Evolutionary conservation across 2,888 invertebrate species (phyloP), one percentile per base, ranked within the genome.

Genomic region (Agriopis leucophaearia): DNA sequence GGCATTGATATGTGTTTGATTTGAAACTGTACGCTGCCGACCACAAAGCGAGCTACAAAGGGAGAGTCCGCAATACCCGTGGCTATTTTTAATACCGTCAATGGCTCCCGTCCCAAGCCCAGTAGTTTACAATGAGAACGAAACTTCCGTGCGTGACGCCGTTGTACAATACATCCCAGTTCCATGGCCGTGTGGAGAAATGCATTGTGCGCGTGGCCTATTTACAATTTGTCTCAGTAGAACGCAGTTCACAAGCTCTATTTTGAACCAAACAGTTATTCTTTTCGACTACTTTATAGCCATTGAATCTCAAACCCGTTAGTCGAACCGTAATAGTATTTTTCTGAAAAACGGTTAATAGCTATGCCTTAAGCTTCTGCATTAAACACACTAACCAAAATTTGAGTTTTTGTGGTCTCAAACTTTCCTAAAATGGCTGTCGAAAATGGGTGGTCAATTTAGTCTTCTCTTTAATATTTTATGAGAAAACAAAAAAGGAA

Each of bases 171-270:
- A 86, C 85, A 85, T 83, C 78, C 76, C 76, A 70, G 81, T 82
- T 87, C 84, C 85, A 82, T 70, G 63, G 73, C 67, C 71, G 72
- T 73, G 77, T 64, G 40, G 83, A 87, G 84, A 87, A 85, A 83
- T 85, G 87, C 87, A 88, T 90, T 90, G 90, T 91, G 72, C 81
- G 69, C 77, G 75, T 83, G 88, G 78, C 86, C 87, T 84, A 87
- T 84, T 88, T 88, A 81, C 84, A 78, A 83, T 81, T 84, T 82
- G 83, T 85, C 36, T 44, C 56, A 27, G 7, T 85, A 81, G 18
- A 54, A 56, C 36, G 15, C 47, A 55, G 52, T 45, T 42, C 79
- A 81, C 80, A 78, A 82, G 83, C 57, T 57, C n/a, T 18, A 3
- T 27, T 0, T 5, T 27, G 27, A 27, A 27, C 27, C 5, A 27